Percentiles rank a stretch among this genome's conserved stretches.
Evolutionary conservation across 2,113 vertebrate species (phyloP).

Genomic region (Phyllopteryx taeniolatus): DNA sequence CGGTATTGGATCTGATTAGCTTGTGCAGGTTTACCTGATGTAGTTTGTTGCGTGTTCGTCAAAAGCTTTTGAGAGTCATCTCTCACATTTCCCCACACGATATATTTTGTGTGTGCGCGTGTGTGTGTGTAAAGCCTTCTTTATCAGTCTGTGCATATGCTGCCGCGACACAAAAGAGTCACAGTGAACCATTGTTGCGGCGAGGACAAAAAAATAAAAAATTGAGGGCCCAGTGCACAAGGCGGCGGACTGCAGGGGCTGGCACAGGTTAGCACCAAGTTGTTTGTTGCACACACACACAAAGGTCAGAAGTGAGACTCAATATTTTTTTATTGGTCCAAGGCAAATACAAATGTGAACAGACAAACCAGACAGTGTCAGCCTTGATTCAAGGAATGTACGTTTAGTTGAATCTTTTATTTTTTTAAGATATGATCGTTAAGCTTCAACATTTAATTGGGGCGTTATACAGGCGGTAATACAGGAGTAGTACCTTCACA

Average conservation of each 20-base stretch:
- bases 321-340: not conserved
- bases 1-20: not conserved
- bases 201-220: slow-evolving; percentile 54
- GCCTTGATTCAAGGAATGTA: not conserved
- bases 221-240: slow-evolving; percentile 56
- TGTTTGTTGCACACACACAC: slow-evolving; percentile 3
- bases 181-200: slow-evolving; percentile 64
- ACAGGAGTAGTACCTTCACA: too few species aligned
- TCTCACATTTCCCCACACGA: slow-evolving; percentile 1
- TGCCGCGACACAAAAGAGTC: slow-evolving; percentile 57
- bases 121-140: slow-evolving; percentile 28
- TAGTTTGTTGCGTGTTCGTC: not conserved
- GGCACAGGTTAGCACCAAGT: slow-evolving; percentile 54
- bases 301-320: not conserved
- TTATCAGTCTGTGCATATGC: slow-evolving; percentile 47
- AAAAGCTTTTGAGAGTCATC: slow-evolving; percentile 14
- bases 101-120: not conserved
- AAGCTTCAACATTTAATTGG: too few species aligned
- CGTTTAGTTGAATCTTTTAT: not conserved
- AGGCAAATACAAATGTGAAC: not conserved
- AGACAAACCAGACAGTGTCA: not conserved
- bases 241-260: slow-evolving; percentile 46
- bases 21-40: not conserved
- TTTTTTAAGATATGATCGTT: too few species aligned
- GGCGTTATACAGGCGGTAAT: too few species aligned